Evolutionary conservation across 2,797 vertebrate genomes (phyloP).

Genomic region (Macropodus opercularis): DNA sequence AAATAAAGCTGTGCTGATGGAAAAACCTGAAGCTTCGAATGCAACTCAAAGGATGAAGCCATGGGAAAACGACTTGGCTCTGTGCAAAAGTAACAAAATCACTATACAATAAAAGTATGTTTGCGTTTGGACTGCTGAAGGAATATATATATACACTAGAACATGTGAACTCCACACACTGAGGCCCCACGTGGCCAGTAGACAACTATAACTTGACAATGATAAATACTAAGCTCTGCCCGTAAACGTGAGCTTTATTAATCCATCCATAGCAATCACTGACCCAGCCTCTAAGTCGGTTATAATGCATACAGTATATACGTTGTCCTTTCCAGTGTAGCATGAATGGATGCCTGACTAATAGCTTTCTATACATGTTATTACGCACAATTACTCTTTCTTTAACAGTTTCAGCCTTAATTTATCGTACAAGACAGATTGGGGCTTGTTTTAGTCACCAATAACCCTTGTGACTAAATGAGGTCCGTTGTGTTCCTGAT

Average conservation of each 20-base stretch:
- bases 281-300: constrained; percentile 24
- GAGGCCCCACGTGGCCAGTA: background rate
- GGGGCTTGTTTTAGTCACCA: background rate
- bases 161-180: background rate
- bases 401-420: constrained; percentile 30
- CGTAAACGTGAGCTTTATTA: constrained; percentile 19
- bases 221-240: constrained; percentile 13
- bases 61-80: too few relatives aligned
- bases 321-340: constrained; percentile 23
- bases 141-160: background rate
- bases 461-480: constrained; percentile 8
- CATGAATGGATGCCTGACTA: constrained; percentile 9
- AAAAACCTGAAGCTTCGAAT: too few relatives aligned
- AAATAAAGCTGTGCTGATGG: too few relatives aligned
- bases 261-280: constrained; percentile 37
- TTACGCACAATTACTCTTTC: constrained; percentile 49
- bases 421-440: constrained; percentile 29
- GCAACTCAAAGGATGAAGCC: too few relatives aligned
- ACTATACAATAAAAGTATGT: background rate
- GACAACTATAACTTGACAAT: constrained; percentile 13
- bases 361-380: constrained; percentile 38
- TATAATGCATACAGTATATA: constrained; percentile 19
- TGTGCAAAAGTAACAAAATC: background rate
- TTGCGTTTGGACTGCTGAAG: background rate
- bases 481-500: background rate